Conservation (phyloP, 2,888 invertebrate genomes). For the Margaritifera margaritifera region DNA sequence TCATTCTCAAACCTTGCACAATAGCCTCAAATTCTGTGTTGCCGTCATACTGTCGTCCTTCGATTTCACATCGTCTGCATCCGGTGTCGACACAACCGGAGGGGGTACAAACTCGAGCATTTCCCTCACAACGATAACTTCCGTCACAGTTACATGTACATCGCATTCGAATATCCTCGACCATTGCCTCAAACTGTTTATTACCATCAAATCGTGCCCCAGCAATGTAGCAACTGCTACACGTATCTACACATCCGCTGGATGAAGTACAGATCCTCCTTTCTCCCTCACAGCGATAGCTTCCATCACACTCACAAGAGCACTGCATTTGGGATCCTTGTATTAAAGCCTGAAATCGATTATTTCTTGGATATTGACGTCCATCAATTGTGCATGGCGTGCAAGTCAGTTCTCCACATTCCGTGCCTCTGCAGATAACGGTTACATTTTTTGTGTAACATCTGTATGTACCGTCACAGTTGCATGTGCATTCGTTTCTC, state of each 20-base stretch:
- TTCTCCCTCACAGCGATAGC: constrained; percentile 23
- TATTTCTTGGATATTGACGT: constrained; percentile 13
- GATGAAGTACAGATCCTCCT: constrained; percentile 26
- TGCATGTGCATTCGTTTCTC: constrained; percentile 3
- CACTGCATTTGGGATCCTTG: constrained; percentile 28
- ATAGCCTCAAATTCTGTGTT: constrained; percentile 37
- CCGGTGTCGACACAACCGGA: constrained; percentile 23
- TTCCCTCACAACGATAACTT: constrained; percentile 18
- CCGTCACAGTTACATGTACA: constrained; percentile 42
- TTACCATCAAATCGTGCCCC: constrained; percentile 28
- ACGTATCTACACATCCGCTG: constrained; percentile 31
- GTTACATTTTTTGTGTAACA: constrained; percentile 4
- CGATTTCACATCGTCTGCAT: constrained; percentile 40
- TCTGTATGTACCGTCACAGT: constrained; percentile 8
- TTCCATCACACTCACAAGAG: constrained; percentile 36
- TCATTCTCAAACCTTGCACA: constrained; percentile 16
- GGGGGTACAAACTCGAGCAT: constrained; percentile 7
- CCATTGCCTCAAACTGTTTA: constrained; percentile 28
- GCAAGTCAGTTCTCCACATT: constrained; percentile 22
- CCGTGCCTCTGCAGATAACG: constrained; percentile 4
- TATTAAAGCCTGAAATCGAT: constrained; percentile 16
- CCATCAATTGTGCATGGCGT: constrained; percentile 34
- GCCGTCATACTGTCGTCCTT: constrained; percentile 32
- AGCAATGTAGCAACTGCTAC: constrained; percentile 33
- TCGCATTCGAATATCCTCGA: constrained; percentile 21